Evolutionary conservation across 92 coral and sea anemone genomes (phyloP).

Genomic region (Diadumene lineata): DNA sequence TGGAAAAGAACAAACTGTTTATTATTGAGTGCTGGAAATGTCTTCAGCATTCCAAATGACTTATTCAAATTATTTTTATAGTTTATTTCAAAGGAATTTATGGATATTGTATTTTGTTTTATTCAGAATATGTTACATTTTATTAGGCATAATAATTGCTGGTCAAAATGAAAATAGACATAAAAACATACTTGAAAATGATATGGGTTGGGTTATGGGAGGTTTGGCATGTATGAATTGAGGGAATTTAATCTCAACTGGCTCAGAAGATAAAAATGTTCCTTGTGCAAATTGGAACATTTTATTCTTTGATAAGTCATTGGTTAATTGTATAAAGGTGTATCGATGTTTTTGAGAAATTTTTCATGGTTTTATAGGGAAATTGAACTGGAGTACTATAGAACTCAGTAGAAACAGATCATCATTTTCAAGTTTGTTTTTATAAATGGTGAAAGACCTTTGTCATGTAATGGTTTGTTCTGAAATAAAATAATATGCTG

Average conservation of each 20-base stretch:
- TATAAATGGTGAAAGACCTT: neutral
- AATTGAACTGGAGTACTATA: neutral
- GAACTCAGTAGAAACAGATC: neutral
- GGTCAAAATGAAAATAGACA: neutral
- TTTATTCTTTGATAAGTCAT: too few relatives aligned
- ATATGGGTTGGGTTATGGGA: too few relatives aligned
- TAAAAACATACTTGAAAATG: neutral
- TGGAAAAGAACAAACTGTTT: neutral
- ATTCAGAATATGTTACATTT: slow-evolving; percentile 1
- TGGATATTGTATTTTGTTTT: neutral
- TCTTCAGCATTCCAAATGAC: neutral
- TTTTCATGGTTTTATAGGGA: neutral
- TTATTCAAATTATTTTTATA: slow-evolving; percentile 3
- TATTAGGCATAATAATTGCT: neutral
- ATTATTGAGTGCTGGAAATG: neutral
- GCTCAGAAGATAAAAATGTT: too few relatives aligned
- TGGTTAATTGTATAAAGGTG: too few relatives aligned
- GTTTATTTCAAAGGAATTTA: slow-evolving; percentile 2
- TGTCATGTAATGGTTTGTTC: neutral
- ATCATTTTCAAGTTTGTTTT: neutral
- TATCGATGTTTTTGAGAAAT: neutral
- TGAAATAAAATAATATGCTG: neutral
- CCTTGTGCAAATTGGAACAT: too few relatives aligned
- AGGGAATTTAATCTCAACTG: too few relatives aligned
- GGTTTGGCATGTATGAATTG: too few relatives aligned